A percentile compares a stretch with the other conserved stretches of the same genome.
Conservation (phyloP, 1,140 invertebrate species). For the Drosophila tristis region DNA sequence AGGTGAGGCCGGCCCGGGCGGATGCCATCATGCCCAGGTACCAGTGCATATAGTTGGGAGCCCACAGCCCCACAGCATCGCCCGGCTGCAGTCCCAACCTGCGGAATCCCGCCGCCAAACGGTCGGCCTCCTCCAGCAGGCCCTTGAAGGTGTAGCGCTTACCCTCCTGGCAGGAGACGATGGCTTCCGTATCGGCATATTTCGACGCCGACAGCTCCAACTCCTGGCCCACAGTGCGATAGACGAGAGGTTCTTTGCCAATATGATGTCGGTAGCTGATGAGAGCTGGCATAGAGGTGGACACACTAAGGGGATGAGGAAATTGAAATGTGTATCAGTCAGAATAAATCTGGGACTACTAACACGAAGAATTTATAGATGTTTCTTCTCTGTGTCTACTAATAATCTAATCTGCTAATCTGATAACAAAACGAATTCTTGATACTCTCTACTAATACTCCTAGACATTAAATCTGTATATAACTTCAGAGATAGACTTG, state of each 20-base stretch:
- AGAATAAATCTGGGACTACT: not conserved
- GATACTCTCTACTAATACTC: no score
- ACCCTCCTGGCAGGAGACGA: constrained; percentile 87
- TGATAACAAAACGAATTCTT: no score
- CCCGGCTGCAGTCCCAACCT: constrained; percentile 91
- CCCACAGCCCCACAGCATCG: constrained; percentile 95
- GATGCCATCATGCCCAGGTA: constrained; percentile 91
- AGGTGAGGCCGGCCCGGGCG: constrained; percentile 91
- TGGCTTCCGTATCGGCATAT: constrained; percentile 86
- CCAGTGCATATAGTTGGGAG: constrained; percentile 94
- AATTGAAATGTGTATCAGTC: not conserved
- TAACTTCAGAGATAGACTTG: no score
- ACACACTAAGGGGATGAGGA: constrained; percentile 25
- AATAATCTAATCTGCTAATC: no score
- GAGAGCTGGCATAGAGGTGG: constrained; percentile 8
- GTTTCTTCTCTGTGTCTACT: no score
- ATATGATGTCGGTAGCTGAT: constrained; percentile 84
- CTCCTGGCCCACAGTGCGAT: constrained; percentile 88
- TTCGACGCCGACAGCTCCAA: constrained; percentile 86
- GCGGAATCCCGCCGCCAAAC: constrained; percentile 91
- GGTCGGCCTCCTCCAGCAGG: constrained; percentile 88
- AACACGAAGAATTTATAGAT: no score
- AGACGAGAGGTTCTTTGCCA: constrained; percentile 86
- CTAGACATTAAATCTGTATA: no score
- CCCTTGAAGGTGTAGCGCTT: constrained; percentile 87